phyloP scores from a whole-genome alignment of 2,797 vertebrate genomes.

The Peromyscus attwateri region DNA sequence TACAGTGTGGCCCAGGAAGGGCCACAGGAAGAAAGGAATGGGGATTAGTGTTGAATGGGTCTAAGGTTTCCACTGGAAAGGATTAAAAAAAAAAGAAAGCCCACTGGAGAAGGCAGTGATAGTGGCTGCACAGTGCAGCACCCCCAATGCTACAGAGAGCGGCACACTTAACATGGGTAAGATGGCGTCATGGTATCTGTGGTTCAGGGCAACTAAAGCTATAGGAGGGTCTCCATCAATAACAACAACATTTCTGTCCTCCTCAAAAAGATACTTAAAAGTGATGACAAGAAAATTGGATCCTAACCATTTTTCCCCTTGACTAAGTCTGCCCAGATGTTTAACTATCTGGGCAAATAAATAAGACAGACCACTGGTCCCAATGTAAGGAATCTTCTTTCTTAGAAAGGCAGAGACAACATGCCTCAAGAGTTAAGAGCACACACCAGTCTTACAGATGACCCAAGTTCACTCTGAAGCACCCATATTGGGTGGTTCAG shows the following conservation, averaged over 20 bases:
- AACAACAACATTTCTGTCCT: conserved; percentile 5
- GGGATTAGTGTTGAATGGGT: neutral
- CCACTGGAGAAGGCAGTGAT: neutral
- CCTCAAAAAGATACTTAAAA: conserved; percentile 24
- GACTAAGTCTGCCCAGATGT: neutral
- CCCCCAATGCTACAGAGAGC: neutral
- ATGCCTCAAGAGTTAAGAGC: neutral
- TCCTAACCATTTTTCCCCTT: neutral
- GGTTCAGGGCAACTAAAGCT: neutral
- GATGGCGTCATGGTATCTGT: neutral
- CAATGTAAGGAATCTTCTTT: neutral
- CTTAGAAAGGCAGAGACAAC: neutral
- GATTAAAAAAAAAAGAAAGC: neutral
- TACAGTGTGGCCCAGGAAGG: neutral
- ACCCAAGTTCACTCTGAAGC: neutral
- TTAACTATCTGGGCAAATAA: neutral
- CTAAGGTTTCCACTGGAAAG: neutral
- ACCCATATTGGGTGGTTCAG: neutral
- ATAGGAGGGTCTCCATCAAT: neutral
- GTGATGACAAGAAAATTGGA: neutral
- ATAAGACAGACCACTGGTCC: neutral
- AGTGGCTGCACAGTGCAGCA: neutral
- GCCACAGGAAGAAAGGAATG: neutral
- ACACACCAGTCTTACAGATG: neutral
- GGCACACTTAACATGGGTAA: neutral